phyloP scores from a whole-genome alignment of 2,113 vertebrate genomes.

The Psilopogon haemacephalus region DNA sequence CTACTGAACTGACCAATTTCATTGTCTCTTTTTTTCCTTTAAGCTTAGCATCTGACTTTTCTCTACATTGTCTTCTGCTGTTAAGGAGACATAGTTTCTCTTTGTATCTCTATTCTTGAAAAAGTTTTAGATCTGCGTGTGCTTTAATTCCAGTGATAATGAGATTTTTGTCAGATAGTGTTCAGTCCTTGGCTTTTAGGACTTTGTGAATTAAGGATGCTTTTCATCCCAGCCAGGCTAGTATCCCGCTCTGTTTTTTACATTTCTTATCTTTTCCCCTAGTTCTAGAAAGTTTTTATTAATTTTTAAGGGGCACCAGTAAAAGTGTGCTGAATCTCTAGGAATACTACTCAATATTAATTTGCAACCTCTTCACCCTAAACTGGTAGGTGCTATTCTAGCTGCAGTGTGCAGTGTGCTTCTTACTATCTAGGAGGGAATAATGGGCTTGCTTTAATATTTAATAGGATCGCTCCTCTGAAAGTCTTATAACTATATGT shows the following conservation, averaged over 20 bases:
- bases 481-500: neutral
- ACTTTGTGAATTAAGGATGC: neutral
- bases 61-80: neutral
- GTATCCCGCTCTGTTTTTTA: neutral
- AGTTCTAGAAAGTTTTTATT: neutral
- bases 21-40: neutral
- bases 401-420: neutral
- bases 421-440: neutral
- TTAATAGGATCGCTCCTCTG: neutral
- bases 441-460: slow-evolving; percentile 17
- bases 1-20: neutral
- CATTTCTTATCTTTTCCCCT: neutral
- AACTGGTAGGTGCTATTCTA: neutral
- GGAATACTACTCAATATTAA: neutral
- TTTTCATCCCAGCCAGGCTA: neutral
- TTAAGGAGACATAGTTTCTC: neutral
- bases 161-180: neutral
- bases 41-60: neutral
- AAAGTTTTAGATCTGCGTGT: neutral
- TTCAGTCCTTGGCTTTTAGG: neutral
- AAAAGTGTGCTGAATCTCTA: neutral
- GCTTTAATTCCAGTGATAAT: neutral
- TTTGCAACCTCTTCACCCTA: neutral
- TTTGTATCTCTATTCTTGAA: neutral
- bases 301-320: neutral